Conservation (phyloP, 35 echinoderm and acorn worm genomes). For the Ptychodera flava region DNA sequence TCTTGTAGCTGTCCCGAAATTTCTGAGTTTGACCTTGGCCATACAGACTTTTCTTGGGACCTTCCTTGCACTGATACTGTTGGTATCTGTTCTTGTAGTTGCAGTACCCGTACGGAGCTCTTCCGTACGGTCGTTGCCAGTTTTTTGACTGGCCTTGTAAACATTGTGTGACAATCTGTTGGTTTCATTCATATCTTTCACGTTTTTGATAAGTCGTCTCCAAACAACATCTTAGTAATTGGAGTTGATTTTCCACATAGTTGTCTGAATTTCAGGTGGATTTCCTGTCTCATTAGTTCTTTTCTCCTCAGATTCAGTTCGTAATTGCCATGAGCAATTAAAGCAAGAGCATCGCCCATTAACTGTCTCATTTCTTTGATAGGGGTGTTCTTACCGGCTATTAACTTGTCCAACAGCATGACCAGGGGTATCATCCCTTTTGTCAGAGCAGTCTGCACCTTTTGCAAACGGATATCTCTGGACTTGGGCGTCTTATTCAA, state of each 20-base stretch:
- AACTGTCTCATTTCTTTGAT: background rate
- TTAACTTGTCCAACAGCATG: background rate
- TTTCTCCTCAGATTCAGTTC: constrained; percentile 21
- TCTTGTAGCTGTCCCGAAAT: background rate
- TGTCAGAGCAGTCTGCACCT: background rate
- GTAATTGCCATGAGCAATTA: constrained; percentile 13
- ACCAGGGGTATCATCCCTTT: constrained; percentile 30
- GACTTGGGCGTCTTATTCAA: background rate
- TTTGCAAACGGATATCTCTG: constrained; percentile 16
- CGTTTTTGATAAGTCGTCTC: constrained; percentile 24
- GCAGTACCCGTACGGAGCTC: background rate
- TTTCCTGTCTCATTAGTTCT: constrained; percentile 26
- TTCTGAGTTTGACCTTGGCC: constrained; percentile 7
- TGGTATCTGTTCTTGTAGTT: constrained; percentile 16
- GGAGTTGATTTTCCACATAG: constrained; percentile 12
- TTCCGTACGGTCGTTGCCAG: too few relatives aligned
- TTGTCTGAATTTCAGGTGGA: background rate
- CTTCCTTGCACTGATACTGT: background rate
- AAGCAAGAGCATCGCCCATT: constrained; percentile 7
- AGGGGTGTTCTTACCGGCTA: too few relatives aligned
- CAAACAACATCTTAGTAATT: constrained; percentile 17
- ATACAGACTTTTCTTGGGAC: background rate
- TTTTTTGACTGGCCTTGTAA: background rate
- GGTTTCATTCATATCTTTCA: constrained; percentile 15
- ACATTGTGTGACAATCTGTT: constrained; percentile 17